Evolutionary conservation across 2,113 vertebrate genomes (phyloP), one percentile per base, ranked within the genome.

Genomic region (Lonchura striata): DNA sequence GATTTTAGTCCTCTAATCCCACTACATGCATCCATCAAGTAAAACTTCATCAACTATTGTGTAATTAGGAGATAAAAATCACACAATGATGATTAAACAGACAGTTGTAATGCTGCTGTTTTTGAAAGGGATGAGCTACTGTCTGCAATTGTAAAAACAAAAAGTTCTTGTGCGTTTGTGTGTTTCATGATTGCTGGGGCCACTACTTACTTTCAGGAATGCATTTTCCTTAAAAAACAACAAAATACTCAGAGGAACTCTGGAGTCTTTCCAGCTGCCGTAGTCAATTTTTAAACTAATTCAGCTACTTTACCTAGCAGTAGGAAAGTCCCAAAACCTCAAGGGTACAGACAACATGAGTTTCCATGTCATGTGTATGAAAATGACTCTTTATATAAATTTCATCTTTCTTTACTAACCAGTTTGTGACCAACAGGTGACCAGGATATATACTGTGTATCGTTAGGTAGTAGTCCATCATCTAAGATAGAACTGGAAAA

Each of bases 381-480:
- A 79, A 77, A 23, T 2, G 1, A 50, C 31, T 61, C 7, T 39
- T 59, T 37, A 71, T 31, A 0, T 28, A 86, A 68, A 8, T 31
- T 83, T 25, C 11, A 56, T 9, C 79, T 78, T 39, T 92, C 71
- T 90, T 93, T 80, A 98, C 98, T 97, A 70, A 98, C 98, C 98
- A 98, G 94, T 97, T 98, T 98, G 96, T 98, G 97, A 94, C 98
- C 98, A 82, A 93, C 95, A 92, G 96, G 97, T 85, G 98, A 98
- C 98, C 98, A 98, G 39, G 98, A 92, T 90, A 98, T 97, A 83
- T 96, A 97, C 16, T 98, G 98, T 30, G 82, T 98, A 25, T 96
- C 64, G 33, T 95, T 94, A 93, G 86, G 98, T 70, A 98, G 97
- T 47, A 60, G 95, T 7, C 76, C 9, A 1, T 37, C 89, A 93